Conservation (phyloP, 2,113 vertebrate genomes). For the Elachura formosa region DNA sequence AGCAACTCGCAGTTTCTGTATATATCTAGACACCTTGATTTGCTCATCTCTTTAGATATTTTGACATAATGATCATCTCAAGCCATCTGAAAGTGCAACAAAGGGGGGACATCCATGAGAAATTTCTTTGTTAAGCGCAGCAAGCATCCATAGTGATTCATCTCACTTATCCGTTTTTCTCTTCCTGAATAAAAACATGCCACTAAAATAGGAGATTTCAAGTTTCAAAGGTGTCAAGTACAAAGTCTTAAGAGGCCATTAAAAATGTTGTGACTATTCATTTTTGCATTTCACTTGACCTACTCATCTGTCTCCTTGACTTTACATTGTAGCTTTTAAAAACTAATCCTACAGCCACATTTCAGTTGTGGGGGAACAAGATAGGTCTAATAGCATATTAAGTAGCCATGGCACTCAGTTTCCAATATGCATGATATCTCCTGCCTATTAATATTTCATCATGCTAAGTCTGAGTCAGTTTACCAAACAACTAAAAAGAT, state of each 20-base stretch:
- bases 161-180: background rate
- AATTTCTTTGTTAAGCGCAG: background rate
- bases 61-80: background rate
- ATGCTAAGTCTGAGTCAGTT: background rate
- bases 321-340: background rate
- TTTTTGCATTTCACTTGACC: background rate
- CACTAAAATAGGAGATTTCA: background rate
- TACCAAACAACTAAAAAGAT: background rate
- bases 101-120: background rate
- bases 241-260: background rate
- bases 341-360: background rate
- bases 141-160: background rate
- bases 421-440: background rate
- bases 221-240: background rate
- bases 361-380: background rate
- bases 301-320: background rate
- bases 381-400: background rate
- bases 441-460: background rate
- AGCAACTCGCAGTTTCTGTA: background rate
- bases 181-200: background rate
- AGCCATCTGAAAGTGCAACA: background rate
- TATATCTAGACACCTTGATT: background rate
- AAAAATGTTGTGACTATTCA: background rate
- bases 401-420: fast-evolving
- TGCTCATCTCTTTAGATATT: background rate